A percentile compares a stretch with the other conserved stretches of the same genome.
Conservation (phyloP, 2,888 invertebrate species). For the Brachylomia viminalis region DNA sequence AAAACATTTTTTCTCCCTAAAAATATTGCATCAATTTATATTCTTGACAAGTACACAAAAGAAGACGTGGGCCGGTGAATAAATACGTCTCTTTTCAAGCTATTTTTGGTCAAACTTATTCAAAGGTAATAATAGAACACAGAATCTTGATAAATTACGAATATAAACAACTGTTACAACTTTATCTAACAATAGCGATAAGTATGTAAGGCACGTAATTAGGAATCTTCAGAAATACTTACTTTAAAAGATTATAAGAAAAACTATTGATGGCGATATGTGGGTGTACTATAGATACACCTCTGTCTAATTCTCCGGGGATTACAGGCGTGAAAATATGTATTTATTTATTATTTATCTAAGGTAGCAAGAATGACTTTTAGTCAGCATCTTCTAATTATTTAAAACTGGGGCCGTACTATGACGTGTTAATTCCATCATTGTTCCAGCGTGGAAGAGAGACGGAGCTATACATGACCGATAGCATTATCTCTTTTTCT, state of each 20-base stretch:
- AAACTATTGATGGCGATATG: neutral
- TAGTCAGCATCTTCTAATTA: neutral
- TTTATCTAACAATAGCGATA: neutral
- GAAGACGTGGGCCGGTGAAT: conserved; percentile 47
- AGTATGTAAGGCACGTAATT: neutral
- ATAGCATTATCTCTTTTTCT: too few species aligned
- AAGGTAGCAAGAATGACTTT: neutral
- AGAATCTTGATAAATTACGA: conserved; percentile 70
- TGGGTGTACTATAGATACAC: neutral
- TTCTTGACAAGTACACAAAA: conserved; percentile 62
- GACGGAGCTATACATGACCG: too few species aligned
- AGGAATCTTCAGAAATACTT: neutral
- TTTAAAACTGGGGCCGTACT: too few species aligned
- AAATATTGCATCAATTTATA: conserved; percentile 58
- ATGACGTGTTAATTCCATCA: too few species aligned
- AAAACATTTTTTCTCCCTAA: conserved; percentile 7
- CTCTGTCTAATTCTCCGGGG: neutral
- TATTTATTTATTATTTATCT: neutral
- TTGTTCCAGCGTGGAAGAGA: too few species aligned
- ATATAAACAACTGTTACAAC: conserved; percentile 32
- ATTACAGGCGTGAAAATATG: neutral
- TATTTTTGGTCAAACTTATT: conserved; percentile 68
- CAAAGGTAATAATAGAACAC: conserved; percentile 54
- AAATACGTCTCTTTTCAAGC: conserved; percentile 19
- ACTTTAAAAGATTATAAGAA: neutral